These are phyloP conservation scores for Lepidostoma basale DNA, from an alignment of 1,140 invertebrate genomes.

Conservation along the genomic window DNA sequence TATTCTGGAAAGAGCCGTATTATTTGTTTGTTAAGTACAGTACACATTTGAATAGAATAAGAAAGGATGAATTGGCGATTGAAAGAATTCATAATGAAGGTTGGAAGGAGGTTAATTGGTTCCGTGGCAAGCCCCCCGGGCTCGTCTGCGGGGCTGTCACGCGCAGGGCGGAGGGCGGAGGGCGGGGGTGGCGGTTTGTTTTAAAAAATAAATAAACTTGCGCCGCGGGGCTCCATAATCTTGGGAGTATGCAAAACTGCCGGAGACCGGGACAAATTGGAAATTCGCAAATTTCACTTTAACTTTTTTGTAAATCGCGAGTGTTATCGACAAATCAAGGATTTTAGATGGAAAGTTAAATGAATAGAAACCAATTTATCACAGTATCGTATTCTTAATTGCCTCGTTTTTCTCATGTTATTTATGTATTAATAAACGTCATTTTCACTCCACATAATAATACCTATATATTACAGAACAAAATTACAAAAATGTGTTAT, in stretches of 20 bases:
- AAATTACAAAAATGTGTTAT: not conserved
- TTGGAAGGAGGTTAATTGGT: constrained; percentile 44
- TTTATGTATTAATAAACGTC: not conserved
- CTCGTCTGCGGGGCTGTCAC: constrained; percentile 33
- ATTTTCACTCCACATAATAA: not conserved
- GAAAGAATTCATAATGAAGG: constrained; percentile 44
- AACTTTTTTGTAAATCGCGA: not conserved
- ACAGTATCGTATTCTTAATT: not conserved
- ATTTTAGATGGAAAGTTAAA: not conserved
- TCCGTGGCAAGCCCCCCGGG: constrained; percentile 33
- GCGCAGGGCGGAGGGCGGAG: too few species aligned
- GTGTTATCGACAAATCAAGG: constrained; percentile 26
- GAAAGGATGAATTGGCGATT: constrained; percentile 21
- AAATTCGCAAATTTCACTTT: constrained; percentile 5
- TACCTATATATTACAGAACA: not conserved
- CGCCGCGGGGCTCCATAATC: constrained; percentile 22
- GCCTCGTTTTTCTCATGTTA: not conserved
- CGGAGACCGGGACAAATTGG: constrained; percentile 9
- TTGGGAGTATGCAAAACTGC: constrained; percentile 16
- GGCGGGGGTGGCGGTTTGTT: constrained; percentile 24
- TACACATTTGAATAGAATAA: not conserved
- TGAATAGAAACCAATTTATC: not conserved
- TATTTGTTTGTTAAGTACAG: too few species aligned
- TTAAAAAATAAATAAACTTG: constrained; percentile 30
- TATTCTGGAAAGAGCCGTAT: not conserved